Base-by-base conservation (phyloP, 2,888 invertebrate species). In the Volucella bombylans region DNA sequence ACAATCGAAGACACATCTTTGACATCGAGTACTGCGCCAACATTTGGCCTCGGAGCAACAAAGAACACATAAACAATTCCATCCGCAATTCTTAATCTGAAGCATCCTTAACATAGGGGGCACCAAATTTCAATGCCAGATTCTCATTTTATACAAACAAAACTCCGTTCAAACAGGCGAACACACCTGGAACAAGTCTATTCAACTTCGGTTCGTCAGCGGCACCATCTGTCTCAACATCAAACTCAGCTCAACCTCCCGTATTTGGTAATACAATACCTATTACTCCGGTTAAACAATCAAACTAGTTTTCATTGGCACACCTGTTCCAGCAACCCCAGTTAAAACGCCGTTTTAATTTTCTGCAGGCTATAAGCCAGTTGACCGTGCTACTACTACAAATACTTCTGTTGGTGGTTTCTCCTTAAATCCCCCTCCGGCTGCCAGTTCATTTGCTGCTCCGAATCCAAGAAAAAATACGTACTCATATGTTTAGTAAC, bases 401-500 rank as follows among this genome's bases (percentile, higher is more conserved):
- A n/a, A 50, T 14, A 43, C 8, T 38, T 31, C 62, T 10, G n/a
- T 61, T n/a, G 88, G 89, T 4, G 88, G 88, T 2, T 83, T 83
- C 39, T 61, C 83, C 0, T 79, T 83, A 2, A 65, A 61, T 12
- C 64, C 23, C 23, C 23, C 76, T 10, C 76, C 72, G 6, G 41
- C 55, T 38, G 14, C 78, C 55, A 86, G 18, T 18, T n/a, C n/a
- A n/a, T n/a, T n/a, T n/a, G n/a, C n/a, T n/a, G n/a, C n/a, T n/a
- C n/a, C n/a, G n/a, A n/a, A 88, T 1, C 1, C 62, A 4, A 73
- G 41, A 4, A 71, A 76, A 43, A 88, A n/a, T n/a, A n/a, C n/a
- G n/a, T n/a, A n/a, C n/a, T n/a, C n/a, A 86, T 54, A 59, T 87
- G 4, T 88, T 89, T 78, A 86, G 87, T 14, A 45, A 86, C 38